A percentile compares a stretch with the other conserved stretches of the same genome.
These are phyloP conservation scores for Drosophila repleta DNA, from an alignment of 1,140 invertebrate species.

Conservation along the genomic window DNA sequence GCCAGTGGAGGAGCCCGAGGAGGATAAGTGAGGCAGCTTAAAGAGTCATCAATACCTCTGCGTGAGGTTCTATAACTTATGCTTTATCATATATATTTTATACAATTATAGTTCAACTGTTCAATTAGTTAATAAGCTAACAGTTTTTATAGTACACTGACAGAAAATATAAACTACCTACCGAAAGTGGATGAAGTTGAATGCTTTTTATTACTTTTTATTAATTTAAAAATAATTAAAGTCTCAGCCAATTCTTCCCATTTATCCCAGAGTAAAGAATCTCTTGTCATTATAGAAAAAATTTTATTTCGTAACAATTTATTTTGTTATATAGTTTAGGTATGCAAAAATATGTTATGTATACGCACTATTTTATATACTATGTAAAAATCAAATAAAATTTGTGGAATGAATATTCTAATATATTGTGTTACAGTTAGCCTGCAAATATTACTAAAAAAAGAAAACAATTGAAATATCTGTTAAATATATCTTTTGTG, in stretches of 20 bases:
- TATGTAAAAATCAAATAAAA: slow-evolving; percentile 40
- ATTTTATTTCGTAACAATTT: slow-evolving; percentile 68
- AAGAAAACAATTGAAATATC: slow-evolving; percentile 8
- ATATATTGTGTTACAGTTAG: slow-evolving; percentile 1
- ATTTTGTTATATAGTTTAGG: slow-evolving; percentile 37
- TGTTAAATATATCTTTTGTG: not conserved
- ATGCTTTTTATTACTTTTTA: too few species aligned
- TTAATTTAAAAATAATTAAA: too few species aligned
- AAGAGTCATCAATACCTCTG: slow-evolving; percentile 5
- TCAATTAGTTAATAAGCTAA: not conserved
- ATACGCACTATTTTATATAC: slow-evolving; percentile 30
- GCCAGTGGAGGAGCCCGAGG: slow-evolving; percentile 10
- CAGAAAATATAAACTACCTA: not conserved
- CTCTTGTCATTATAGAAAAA: slow-evolving; percentile 47
- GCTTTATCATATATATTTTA: not conserved
- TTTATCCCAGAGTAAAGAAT: too few species aligned
- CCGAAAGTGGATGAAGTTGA: not conserved
- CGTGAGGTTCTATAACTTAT: slow-evolving; percentile 13
- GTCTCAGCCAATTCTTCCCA: too few species aligned
- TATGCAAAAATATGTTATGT: slow-evolving; percentile 71
- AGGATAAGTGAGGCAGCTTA: slow-evolving; percentile 1
- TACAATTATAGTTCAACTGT: not conserved
- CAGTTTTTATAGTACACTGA: not conserved
- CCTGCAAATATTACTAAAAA: too few species aligned
- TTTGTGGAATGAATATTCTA: slow-evolving; percentile 44